These are phyloP conservation scores for Glyptemys insculpta DNA, from an alignment of 2,797 vertebrate genomes.

Conservation along the genomic window DNA sequence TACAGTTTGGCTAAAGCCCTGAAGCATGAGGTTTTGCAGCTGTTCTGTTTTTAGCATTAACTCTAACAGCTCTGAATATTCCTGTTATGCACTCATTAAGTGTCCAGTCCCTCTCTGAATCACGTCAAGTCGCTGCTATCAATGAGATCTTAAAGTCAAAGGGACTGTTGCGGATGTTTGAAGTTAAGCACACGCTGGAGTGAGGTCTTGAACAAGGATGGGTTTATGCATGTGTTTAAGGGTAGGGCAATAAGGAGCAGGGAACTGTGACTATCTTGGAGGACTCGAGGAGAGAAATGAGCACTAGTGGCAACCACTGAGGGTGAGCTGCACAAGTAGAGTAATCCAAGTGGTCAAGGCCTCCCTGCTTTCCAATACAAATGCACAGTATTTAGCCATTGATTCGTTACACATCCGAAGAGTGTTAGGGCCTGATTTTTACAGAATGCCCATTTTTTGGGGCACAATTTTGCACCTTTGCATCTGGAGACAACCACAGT, in stretches of 20 bases:
- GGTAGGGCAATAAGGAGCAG: neutral
- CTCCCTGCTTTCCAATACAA: neutral
- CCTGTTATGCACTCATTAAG: neutral
- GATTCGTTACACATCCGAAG: neutral
- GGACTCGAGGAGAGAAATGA: neutral
- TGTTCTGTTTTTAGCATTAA: neutral
- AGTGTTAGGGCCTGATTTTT: constrained; percentile 3
- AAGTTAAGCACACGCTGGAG: fast-evolving
- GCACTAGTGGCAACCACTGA: neutral
- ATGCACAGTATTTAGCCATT: neutral
- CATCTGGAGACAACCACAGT: neutral
- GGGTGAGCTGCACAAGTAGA: neutral
- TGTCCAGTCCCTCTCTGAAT: neutral
- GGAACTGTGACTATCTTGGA: neutral
- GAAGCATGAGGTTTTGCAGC: neutral
- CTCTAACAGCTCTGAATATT: neutral
- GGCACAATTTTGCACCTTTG: constrained; percentile 9
- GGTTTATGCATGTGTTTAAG: neutral
- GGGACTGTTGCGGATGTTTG: neutral
- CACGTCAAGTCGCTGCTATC: fast-evolving
- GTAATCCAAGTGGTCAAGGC: neutral
- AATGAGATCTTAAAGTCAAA: fast-evolving
- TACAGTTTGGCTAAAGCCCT: fast-evolving
- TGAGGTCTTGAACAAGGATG: neutral
- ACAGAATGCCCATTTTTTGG: constrained; percentile 16